Evolutionary conservation across 2,888 invertebrate genomes (phyloP), one percentile per base, ranked within the genome.

Genomic region (Cantharis rustica): DNA sequence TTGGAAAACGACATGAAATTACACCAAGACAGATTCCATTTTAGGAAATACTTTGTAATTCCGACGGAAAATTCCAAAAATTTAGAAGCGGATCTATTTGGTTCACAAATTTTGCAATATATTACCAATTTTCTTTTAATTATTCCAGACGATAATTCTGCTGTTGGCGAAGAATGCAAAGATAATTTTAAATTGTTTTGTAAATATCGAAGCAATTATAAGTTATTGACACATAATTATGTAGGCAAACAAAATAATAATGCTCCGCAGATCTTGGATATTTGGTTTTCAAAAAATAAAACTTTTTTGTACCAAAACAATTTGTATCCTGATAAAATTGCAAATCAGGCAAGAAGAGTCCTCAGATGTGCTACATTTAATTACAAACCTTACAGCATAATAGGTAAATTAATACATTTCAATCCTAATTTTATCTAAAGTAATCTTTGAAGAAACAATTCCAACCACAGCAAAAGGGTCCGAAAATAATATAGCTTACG

Each of bases 341-440:
- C 17, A 3, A 77, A 85, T 76, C 81, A 86, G 75, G 73, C 82
- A 75, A 86, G 87, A 62, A 83, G 86, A 86, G 82, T 80, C 0
- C 81, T 92, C 4, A 90, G 86, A 83, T 88, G 91, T 20, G 90
- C 91, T 10, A 89, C 90, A 75, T 92, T 93, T 83, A 89, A 89
- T 61, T 93, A 93, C 82, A 90, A 90, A 81, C 93, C 93, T 0
- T 93, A 92, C 82, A 88, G 88, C n/a, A 86, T 92, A 71, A 79
- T 86, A 23, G 86, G 87, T 86, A 83, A 82, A 80, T 47, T 15
- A 26, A 13, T 15, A 23, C 23, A 23, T 9, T 23, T 9, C 23
- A 23, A 9, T 23, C 0, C 1, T 23, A 23, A 9, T 23, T 23
- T 23, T 23, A 23, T 23, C 20, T 7, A 7, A 23, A 0, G 0